phyloP scores from a whole-genome alignment of 2,888 invertebrate genomes.

The Tenthredo distinguenda region DNA sequence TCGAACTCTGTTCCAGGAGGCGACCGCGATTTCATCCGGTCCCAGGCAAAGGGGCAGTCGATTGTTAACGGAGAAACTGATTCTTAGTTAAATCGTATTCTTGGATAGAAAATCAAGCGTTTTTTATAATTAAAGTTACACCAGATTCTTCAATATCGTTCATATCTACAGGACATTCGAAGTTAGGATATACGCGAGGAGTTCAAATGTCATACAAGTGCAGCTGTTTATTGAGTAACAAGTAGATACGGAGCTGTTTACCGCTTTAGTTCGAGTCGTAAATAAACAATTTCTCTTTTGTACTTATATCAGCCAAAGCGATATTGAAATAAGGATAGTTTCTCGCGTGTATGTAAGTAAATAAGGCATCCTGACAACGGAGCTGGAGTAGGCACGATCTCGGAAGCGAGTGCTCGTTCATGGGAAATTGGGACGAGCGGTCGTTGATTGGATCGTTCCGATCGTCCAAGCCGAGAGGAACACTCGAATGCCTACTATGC shows the following conservation, averaged over 20 bases:
- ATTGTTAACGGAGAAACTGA: neutral
- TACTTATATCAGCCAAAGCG: neutral
- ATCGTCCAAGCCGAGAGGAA: slow-evolving; percentile 40
- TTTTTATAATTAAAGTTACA: neutral
- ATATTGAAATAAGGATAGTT: slow-evolving; percentile 30
- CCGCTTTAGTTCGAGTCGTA: slow-evolving; percentile 26
- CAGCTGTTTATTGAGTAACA: slow-evolving; percentile 11
- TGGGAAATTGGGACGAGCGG: slow-evolving; percentile 30
- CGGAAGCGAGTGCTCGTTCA: slow-evolving; percentile 20
- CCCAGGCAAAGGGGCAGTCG: neutral
- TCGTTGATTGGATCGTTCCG: slow-evolving; percentile 36
- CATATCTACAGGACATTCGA: neutral
- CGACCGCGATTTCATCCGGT: slow-evolving; percentile 25
- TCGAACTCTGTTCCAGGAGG: slow-evolving; percentile 39
- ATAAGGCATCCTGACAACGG: slow-evolving; percentile 5
- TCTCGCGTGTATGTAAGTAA: slow-evolving; percentile 3
- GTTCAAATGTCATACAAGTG: slow-evolving; percentile 8
- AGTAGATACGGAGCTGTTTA: slow-evolving; percentile 20
- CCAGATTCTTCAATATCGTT: neutral
- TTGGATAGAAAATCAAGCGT: neutral
- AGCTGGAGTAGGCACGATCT: slow-evolving; percentile 40
- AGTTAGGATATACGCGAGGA: neutral
- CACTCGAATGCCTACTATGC: slow-evolving; percentile 46
- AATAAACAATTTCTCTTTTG: slow-evolving; percentile 48
- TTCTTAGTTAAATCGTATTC: neutral